These are phyloP conservation scores for Scaptomyza hsui DNA, from an alignment of 1,140 invertebrate genomes.

Conservation along the genomic window DNA sequence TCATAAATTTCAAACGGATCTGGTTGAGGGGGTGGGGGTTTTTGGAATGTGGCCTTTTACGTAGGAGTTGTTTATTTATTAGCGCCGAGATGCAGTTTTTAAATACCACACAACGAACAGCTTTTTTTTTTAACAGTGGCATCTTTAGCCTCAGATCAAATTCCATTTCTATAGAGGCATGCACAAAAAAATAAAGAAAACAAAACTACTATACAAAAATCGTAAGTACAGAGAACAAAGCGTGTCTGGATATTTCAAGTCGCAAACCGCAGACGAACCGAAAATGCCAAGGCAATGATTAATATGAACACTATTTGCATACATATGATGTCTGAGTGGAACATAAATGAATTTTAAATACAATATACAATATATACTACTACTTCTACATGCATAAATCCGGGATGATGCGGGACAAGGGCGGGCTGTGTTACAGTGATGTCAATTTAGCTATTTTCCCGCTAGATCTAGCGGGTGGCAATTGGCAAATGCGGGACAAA, in stretches of 20 bases:
- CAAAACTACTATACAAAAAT: constrained; percentile 23
- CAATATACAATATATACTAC: constrained; percentile 38
- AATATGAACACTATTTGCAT: constrained; percentile 76
- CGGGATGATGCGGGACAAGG: constrained; percentile 2
- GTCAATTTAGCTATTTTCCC: too few relatives aligned
- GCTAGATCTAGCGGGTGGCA: too few relatives aligned
- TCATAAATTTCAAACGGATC: constrained; percentile 68
- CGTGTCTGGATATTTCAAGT: not conserved
- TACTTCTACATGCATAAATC: constrained; percentile 20
- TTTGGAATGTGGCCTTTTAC: not conserved
- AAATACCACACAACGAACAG: constrained; percentile 53
- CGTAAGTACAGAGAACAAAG: constrained; percentile 9
- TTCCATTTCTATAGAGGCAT: constrained; percentile 2
- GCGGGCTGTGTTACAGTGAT: too few relatives aligned
- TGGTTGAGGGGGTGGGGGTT: not conserved
- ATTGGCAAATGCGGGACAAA: too few relatives aligned
- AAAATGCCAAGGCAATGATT: constrained; percentile 58
- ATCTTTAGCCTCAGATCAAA: constrained; percentile 26
- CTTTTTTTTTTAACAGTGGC: constrained; percentile 22
- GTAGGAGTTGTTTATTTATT: constrained; percentile 67
- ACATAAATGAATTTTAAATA: constrained; percentile 74
- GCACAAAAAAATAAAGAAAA: constrained; percentile 9
- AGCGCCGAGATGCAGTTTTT: constrained; percentile 71
- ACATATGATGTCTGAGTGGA: constrained; percentile 57
- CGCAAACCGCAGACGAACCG: constrained; percentile 26